Evolutionary conservation across 2,797 vertebrate genomes (phyloP), one percentile per base, ranked within the genome.

Genomic region (Enteromius unitaeniatus): DNA sequence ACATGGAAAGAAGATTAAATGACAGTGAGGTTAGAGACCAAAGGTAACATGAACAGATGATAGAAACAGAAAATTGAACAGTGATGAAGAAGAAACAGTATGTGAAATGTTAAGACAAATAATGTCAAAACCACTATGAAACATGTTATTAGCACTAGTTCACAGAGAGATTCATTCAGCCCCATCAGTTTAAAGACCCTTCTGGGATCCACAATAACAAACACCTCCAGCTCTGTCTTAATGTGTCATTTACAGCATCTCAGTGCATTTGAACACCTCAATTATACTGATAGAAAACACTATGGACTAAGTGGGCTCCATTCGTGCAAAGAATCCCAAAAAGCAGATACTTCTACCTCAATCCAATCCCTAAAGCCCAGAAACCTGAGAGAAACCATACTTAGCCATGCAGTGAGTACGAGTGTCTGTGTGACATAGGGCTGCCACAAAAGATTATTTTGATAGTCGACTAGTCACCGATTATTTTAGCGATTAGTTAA

Each of bases 391-490:
- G 45, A n/a, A 70, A 47, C 40, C 51, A 84, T 84, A 78, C 75
- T 84, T 84, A 84, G 75, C 75, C 82, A 78, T 84, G 82, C 75
- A 84, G 40, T 78, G 82, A 37, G 53, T 78, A 28, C 49, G 75
- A 37, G 28, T 78, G 75, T 84, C 13, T 49, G 21, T 23, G 21
- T 37, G 37, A 70, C 13, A 45, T 9, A 40, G 8, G 37, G 8
- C 37, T 40, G 37, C 37, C 37, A 40, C 37, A 40, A 9, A 40
- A 8, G 1, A 40, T 40, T 40, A 9, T 40, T 40, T 40, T 40
- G 37, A 40, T 40, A 40, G 37, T 40, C 37, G 37, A 40, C 37
- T 9, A 40, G 37, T 40, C 37, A 40, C 7, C 37, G 37, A 40
- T 40, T 40, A 9, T 40, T 40, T 40, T 40, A 8, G 7, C 37